phyloP scores from a whole-genome alignment of 2,888 invertebrate genomes.

The Syrista parreyssii region DNA sequence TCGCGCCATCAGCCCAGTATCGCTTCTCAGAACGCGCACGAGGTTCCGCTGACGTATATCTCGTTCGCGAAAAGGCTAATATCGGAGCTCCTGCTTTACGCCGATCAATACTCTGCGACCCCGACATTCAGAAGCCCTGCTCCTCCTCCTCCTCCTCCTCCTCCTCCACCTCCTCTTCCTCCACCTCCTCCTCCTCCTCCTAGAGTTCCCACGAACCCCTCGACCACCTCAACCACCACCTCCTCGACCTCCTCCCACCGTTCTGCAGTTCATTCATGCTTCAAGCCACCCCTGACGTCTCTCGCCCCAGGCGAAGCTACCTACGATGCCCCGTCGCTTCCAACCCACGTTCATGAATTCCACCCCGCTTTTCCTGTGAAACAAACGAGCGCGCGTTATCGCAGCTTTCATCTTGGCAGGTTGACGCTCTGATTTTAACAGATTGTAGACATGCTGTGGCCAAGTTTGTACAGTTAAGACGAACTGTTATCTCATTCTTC shows the following conservation, averaged over 20 bases:
- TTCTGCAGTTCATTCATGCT: slow-evolving; percentile 59
- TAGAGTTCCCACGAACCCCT: background rate
- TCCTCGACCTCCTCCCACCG: slow-evolving; percentile 13
- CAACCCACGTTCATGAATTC: slow-evolving; percentile 24
- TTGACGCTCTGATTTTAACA: background rate
- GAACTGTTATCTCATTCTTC: background rate
- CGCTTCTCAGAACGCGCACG: slow-evolving; percentile 21
- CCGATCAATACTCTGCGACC: slow-evolving; percentile 65
- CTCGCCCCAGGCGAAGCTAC: background rate
- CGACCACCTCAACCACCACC: slow-evolving; percentile 1
- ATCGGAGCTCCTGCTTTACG: slow-evolving; percentile 55
- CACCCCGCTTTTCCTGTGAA: slow-evolving; percentile 33
- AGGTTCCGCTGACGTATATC: slow-evolving; percentile 50
- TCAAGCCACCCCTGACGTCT: slow-evolving; percentile 31
- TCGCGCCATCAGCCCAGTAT: slow-evolving; percentile 2
- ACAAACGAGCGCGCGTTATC: slow-evolving; percentile 9
- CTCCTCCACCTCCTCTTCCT: slow-evolving; percentile 58
- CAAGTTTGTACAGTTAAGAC: background rate
- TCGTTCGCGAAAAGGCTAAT: slow-evolving; percentile 56
- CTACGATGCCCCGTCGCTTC: slow-evolving; percentile 5
- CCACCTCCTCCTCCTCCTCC: slow-evolving; percentile 28
- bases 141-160: slow-evolving; percentile 39
- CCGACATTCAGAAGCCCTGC: slow-evolving; percentile 63
- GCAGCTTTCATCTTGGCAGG: slow-evolving; percentile 4
- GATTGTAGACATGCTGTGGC: background rate